Evolutionary conservation across 2,113 vertebrate genomes (phyloP).

Genomic region (Melanerpes formicivorus): DNA sequence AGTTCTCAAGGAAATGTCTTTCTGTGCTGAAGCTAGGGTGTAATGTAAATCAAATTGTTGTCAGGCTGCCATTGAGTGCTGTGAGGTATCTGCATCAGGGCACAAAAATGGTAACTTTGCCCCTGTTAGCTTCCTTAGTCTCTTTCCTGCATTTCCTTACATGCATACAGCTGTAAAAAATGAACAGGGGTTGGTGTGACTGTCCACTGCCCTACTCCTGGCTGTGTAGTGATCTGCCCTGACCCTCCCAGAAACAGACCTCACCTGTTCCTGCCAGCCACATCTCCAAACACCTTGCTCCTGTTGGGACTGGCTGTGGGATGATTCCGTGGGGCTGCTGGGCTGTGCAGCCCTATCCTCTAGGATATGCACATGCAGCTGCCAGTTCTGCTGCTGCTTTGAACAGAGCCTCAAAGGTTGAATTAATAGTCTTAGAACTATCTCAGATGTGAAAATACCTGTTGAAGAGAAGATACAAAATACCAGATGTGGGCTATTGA

Average conservation of each 20-base stretch:
- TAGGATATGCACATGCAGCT: rapidly evolving
- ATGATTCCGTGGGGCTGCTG: neutral
- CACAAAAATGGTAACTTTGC: neutral
- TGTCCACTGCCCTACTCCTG: neutral
- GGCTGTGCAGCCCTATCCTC: neutral
- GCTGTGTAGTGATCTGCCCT: rapidly evolving
- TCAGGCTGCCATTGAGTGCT: neutral
- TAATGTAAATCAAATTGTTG: rapidly evolving
- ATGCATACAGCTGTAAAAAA: too few relatives aligned
- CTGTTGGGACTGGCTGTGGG: neutral
- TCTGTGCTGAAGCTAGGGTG: neutral
- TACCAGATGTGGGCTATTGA: neutral
- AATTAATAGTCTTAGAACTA: neutral
- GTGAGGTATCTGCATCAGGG: neutral
- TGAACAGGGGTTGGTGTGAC: rapidly evolving
- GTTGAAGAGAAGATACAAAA: neutral
- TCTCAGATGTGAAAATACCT: neutral
- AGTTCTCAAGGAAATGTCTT: rapidly evolving
- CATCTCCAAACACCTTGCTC: rapidly evolving
- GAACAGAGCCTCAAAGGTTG: neutral
- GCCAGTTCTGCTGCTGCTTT: neutral
- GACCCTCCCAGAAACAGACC: neutral
- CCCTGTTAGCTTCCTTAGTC: rapidly evolving
- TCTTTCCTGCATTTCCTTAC: neutral
- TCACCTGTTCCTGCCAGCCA: rapidly evolving